Percentiles rank a stretch among this genome's conserved stretches.
Evolutionary conservation across 2,797 vertebrate genomes (phyloP).

Genomic region (Nyctalus aviator): DNA sequence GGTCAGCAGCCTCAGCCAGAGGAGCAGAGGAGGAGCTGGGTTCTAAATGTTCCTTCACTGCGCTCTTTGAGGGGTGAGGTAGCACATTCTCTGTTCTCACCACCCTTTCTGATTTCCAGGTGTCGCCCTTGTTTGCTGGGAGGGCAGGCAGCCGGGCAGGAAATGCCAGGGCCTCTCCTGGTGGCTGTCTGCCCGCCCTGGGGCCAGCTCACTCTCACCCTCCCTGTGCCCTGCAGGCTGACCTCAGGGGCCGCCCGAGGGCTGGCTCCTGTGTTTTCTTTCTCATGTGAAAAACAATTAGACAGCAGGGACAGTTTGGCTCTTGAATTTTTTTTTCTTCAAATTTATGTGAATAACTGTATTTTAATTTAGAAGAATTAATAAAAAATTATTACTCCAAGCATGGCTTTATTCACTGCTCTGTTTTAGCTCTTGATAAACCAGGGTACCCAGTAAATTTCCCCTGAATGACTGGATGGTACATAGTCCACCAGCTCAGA

Average conservation of each 20-base stretch:
- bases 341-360: background rate
- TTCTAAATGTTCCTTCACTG: background rate
- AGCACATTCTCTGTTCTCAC: background rate
- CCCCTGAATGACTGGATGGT: background rate
- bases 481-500: background rate
- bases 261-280: background rate
- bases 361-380: slow-evolving; percentile 28
- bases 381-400: background rate
- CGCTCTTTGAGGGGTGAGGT: background rate
- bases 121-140: background rate
- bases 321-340: background rate
- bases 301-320: background rate
- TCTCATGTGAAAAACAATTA: background rate
- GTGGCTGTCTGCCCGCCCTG: background rate
- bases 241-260: background rate
- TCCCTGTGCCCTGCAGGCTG: background rate
- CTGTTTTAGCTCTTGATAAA: too few species aligned
- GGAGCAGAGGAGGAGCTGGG: background rate
- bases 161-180: background rate
- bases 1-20: background rate
- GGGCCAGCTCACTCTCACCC: background rate
- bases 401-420: background rate
- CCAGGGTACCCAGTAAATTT: background rate
- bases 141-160: background rate
- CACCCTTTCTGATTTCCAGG: background rate